These are phyloP conservation scores for Falcunculus frontatus DNA, from an alignment of 2,113 vertebrate genomes.

Conservation along the genomic window DNA sequence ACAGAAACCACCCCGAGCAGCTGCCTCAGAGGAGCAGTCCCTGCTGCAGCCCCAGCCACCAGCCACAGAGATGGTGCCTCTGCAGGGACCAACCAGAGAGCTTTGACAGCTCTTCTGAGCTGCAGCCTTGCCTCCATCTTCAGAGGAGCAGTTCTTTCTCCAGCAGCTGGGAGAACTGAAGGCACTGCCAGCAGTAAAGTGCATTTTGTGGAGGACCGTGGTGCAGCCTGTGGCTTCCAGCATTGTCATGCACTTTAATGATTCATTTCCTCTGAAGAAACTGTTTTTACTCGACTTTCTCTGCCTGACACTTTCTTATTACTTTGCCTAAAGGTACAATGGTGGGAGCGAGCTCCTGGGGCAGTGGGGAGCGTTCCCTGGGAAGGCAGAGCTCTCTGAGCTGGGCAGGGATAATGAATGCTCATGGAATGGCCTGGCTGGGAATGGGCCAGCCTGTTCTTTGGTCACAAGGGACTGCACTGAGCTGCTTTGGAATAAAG, in stretches of 20 bases:
- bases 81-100: background rate
- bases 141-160: background rate
- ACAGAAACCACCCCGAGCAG: background rate
- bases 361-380: background rate
- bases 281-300: conserved; percentile 2
- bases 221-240: conserved; percentile 21
- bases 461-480: background rate
- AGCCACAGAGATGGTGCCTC: conserved; percentile 26
- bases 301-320: background rate
- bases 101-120: background rate
- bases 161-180: background rate
- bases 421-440: background rate
- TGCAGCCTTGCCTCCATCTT: background rate
- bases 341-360: background rate
- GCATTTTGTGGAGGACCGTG: background rate
- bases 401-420: background rate
- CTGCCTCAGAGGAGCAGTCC: conserved; percentile 37
- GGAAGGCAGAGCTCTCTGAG: background rate
- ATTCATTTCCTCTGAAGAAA: conserved; percentile 8
- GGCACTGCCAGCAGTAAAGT: background rate
- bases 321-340: background rate
- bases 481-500: conserved; percentile 3
- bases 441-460: background rate
- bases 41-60: conserved; percentile 1
- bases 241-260: conserved; percentile 7